Conservation (phyloP, 1,140 invertebrate species). For the Ceratitis capitata region DNA sequence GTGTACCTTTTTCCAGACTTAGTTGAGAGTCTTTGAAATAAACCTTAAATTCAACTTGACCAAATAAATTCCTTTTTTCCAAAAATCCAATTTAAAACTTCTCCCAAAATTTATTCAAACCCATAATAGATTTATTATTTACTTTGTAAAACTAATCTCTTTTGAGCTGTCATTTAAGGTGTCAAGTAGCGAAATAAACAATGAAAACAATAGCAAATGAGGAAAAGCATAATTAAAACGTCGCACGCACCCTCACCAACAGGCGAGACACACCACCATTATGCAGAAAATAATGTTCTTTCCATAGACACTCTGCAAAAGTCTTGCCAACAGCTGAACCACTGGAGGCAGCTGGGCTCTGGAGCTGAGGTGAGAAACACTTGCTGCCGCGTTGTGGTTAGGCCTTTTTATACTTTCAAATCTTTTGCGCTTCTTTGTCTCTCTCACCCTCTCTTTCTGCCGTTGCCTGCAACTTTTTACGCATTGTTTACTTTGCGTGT, state of each 20-base stretch:
- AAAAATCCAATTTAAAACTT: neutral
- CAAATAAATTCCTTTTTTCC: too few species aligned
- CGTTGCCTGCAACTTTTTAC: neutral
- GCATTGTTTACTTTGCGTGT: neutral
- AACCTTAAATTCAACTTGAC: too few species aligned
- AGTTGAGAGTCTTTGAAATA: too few species aligned
- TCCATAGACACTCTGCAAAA: neutral
- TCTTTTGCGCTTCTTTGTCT: neutral
- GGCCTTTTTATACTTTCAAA: neutral
- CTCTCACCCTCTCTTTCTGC: too few species aligned
- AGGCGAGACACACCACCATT: too few species aligned
- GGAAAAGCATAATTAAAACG: neutral
- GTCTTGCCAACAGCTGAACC: neutral
- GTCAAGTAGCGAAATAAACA: neutral
- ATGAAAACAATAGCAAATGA: neutral
- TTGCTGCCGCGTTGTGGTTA: neutral
- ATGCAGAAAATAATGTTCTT: neutral
- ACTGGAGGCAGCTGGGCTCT: neutral
- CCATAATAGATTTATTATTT: neutral
- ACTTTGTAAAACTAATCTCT: constrained; percentile 22
- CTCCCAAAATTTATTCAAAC: neutral
- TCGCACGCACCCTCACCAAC: neutral
- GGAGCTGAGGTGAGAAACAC: neutral
- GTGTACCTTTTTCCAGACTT: too few species aligned
- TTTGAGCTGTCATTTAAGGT: neutral